Evolutionary conservation across 2,888 invertebrate genomes (phyloP), one percentile per base, ranked within the genome.

Genomic region (Spialia ferax): DNA sequence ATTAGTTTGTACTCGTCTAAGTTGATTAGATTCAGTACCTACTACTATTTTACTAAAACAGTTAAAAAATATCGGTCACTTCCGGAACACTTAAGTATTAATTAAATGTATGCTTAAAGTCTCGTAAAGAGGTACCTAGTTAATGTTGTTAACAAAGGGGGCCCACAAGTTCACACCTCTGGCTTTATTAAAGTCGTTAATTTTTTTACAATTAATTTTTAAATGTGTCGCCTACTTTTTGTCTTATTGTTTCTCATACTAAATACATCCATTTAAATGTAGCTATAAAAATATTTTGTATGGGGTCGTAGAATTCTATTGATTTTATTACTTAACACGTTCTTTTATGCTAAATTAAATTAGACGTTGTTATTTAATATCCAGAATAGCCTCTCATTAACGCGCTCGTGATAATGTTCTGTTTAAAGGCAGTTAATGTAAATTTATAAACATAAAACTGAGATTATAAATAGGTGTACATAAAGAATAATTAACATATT

Each of bases 401-500:
- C 15, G 7, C n/a, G 23, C 23, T 54, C 23, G 26, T 15, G n/a
- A 54, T 54, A 54, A 26, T 26, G 26, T 26, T 54, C 26, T 54
- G n/a, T 59, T 48, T 23, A 20, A 48, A 48, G 20, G 60, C 60
- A 26, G 48, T n/a, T 29, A 38, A 60, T 60, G 48, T 45, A 48
- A 60, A 48, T 61, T 29, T 20, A n/a, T 15, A 20, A n/a, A 61
- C 26, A 48, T 32, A 50, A 61, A 61, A 48, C 48, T 20, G 20
- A 48, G 48, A 18, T 32, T 32, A 15, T 23, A 29, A 35, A 38
- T 38, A 38, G n/a, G n/a, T n/a, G 7, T 15, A 42, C 7, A 42
- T 15, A 42, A 18, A 20, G 13, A 18, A 45, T 45, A 45, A 45
- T 20, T 20, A 7, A 45, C 45, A 45, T 20, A 20, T 45, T 45